A percentile compares a stretch with the other conserved stretches of the same genome.
phyloP scores from a whole-genome alignment of 2,888 invertebrate species.

The Xestobium rufovillosum region DNA sequence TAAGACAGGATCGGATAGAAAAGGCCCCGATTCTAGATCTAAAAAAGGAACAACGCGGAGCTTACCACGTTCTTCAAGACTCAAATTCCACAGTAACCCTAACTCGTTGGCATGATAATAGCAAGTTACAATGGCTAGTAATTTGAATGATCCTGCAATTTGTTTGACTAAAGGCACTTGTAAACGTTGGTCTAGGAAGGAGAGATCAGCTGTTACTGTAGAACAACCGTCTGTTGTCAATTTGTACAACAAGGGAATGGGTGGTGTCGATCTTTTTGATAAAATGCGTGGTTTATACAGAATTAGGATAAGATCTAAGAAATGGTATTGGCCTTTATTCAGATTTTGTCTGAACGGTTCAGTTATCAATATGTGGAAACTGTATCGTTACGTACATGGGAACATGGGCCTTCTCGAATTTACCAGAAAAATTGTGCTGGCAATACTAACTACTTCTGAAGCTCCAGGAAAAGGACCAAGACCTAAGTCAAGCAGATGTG shows the following conservation, averaged over 20 bases:
- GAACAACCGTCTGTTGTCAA: constrained; percentile 19
- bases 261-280: constrained; percentile 22
- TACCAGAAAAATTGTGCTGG: constrained; percentile 5
- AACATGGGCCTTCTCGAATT: constrained; percentile 15
- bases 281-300: constrained; percentile 18
- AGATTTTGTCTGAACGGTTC: constrained; percentile 20
- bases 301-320: constrained; percentile 17
- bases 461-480: constrained; percentile 9
- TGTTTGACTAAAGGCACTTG: constrained; percentile 16
- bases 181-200: constrained; percentile 19
- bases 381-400: constrained; percentile 4
- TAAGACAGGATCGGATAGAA: background rate
- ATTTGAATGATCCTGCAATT: constrained; percentile 10
- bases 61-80: background rate
- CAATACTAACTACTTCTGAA: constrained; percentile 8
- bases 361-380: constrained; percentile 15
- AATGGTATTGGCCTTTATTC: constrained; percentile 9
- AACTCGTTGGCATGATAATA: constrained; percentile 19
- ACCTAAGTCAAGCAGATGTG: constrained; percentile 7
- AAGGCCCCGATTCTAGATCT: background rate
- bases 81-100: too few species aligned
- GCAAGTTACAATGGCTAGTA: constrained; percentile 17
- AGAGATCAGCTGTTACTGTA: constrained; percentile 13
- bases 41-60: background rate
- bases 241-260: constrained; percentile 23